Base-by-base conservation (phyloP, 2,888 invertebrate genomes). In the Melanophora roralis region DNA sequence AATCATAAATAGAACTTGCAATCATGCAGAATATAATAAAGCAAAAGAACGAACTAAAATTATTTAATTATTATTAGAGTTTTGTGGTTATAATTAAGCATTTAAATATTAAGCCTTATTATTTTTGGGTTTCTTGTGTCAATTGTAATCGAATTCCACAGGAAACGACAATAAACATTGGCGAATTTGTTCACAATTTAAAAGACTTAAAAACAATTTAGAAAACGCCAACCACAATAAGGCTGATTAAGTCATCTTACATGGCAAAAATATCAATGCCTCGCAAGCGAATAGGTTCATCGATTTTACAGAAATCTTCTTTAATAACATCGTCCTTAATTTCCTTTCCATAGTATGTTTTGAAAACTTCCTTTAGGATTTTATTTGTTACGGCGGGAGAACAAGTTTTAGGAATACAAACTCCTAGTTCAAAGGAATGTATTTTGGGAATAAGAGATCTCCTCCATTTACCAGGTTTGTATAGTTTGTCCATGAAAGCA, bases 371-470 rank as follows among this genome's bases (percentile, higher is more conserved):
- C 49, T 86, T 86, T 0, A 89, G 82, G n/a, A 88, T 77, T 0
- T 36, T n/a, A 62, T 88, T 83, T 5, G 86, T 80, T 23, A 84
- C 83, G 0, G 78, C 19, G 6, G 87, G 81, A n/a, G 86, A 85
- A 55, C 90, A 90, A 0, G 87, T 84, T 55, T 84, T 86, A 2
- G 90, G 90, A n/a, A 90, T 83, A 62, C 90, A 90, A 16, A 89
- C 83, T 45, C 90, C 90, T 72, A 89, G 71, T 72, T 88, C 88
- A 16, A 88, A 87, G 23, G 82, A 51, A 5, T 3, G 27, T n/a
- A n/a, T n/a, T 68, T 86, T 73, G 0, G 88, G 89, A 69, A 84
- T 85, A 16, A 88, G 88, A 0, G 65, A 40, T 45, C 76, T 67
- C 45, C 62, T 72, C 60, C 21, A 62, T 21, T 76, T 53, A 43